Base-by-base conservation (phyloP, 2,113 vertebrate genomes). In the Puffinus mauretanicus region DNA sequence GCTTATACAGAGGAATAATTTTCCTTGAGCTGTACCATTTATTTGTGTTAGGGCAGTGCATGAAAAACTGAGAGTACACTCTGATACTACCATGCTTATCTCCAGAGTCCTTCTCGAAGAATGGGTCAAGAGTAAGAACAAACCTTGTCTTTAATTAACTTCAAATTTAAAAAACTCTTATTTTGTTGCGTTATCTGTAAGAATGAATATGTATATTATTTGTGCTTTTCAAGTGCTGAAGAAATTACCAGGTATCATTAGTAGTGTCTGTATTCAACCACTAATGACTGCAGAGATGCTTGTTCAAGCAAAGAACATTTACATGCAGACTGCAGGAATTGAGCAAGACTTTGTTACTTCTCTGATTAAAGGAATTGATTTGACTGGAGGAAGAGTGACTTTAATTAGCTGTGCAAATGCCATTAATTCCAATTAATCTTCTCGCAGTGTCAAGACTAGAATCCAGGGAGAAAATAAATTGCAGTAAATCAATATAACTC, bases 341-440 rank as follows among this genome's bases (percentile, higher is more conserved):
- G 82, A 97, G 95, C 84, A 97, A 96, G 95, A 95, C 87, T 95
- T 97, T 97, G 97, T 97, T 97, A 97, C 93, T 98, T 91, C 91
- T 97, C 94, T 98, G 97, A 98, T 98, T 98, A 98, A 97, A 97
- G 88, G 86, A 97, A 98, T 97, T 98, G 96, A 98, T 98, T 98
- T 97, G 94, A 97, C 93, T 98, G 96, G 97, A 98, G 93, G 66
- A 98, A 98, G 97, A 98, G 94, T 97, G 97, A 96, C 96, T 98
- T 98, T 98, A 98, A 98, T 98, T 98, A 98, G 97, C 97, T 98
- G 97, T 98, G 97, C 97, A 98, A 98, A 98, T 98, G 97, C 91
- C 96, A 97, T 98, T 98, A 98, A 98, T 98, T 98, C 98, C 94
- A 98, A 98, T 98, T 98, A 98, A 98, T 98, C 97, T 98, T 97